These are phyloP conservation scores for Lichenostomus cassidix DNA, from an alignment of 2,113 vertebrate species.

Conservation along the genomic window DNA sequence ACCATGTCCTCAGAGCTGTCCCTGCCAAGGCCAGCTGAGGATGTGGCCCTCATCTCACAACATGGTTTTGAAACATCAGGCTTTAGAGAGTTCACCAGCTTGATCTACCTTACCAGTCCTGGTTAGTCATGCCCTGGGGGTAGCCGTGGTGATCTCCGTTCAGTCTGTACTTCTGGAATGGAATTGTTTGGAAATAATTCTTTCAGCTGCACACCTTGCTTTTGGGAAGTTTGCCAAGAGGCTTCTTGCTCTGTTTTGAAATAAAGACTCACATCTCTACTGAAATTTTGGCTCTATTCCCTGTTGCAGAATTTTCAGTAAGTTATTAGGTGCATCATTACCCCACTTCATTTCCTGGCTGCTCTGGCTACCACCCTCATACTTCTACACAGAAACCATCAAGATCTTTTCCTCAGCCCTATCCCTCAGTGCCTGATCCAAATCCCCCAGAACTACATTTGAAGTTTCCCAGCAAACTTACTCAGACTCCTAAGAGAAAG, in stretches of 20 bases:
- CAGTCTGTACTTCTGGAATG: conserved; percentile 38
- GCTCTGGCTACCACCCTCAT: conserved; percentile 18
- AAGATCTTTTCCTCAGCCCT: neutral
- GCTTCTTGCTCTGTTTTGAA: conserved; percentile 52
- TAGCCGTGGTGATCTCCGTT: conserved; percentile 27
- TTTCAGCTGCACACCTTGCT: conserved; percentile 61
- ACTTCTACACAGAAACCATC: neutral
- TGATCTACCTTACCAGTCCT: conserved; percentile 6
- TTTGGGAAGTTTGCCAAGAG: conserved; percentile 59
- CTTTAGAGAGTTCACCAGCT: conserved; percentile 14
- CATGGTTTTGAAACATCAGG: neutral
- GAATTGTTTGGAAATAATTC: conserved; percentile 55
- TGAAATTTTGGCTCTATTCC: conserved; percentile 58
- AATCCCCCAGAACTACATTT: neutral
- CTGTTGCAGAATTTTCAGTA: conserved; percentile 46
- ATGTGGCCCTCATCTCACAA: conserved; percentile 37
- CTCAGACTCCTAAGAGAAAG: neutral
- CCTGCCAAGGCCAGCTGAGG: conserved; percentile 2
- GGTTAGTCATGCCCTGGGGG: conserved; percentile 45
- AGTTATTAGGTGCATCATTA: conserved; percentile 67
- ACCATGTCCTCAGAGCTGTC: neutral
- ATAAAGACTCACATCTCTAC: conserved; percentile 44
- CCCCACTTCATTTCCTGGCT: conserved; percentile 54
- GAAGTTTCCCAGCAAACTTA: neutral
- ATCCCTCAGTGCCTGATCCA: neutral